Base-by-base conservation (phyloP, 23 tunicate species). In the Halocynthia roretzi region DNA sequence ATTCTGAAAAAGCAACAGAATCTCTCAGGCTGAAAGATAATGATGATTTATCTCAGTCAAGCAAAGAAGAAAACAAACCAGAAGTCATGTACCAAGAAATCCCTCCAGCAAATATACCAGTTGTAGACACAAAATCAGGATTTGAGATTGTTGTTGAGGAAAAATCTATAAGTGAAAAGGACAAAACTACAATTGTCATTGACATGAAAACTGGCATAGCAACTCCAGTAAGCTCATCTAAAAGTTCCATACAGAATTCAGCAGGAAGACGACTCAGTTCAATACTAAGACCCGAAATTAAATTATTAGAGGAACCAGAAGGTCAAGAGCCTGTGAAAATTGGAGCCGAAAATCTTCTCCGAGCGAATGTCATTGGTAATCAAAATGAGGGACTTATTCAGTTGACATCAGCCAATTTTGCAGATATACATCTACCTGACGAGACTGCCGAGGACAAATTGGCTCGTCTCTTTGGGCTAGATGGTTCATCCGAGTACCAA, bases 381-480 rank as follows among this genome's bases (percentile, higher is more conserved):
- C 15, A 10, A 11, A 7, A 15, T 7, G 53, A 56, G 5, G 71
- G 52, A 12, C 10, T 65, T 65, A 48, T 65, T 15, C 22, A 65
- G 22, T 5, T 65, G 31, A 48, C 81, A 10, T 8, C 31, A 8
- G 56, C 19, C 6, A 49, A 40, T 40, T 51, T 64, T 21, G 71
- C 56, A 20, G 73, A 82, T 51, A 74, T 82, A 8, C 55, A 82
- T 12, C 81, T 83, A 48, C 87, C 87, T 2, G 76, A 68, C 6
- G 87, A 83, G 40, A 76, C 87, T 10, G 67, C 87, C 19, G 81
- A 68, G 11, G 87, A 83, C 7, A 83, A 83, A 70, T 18, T 83
- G 76, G 87, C 81, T 48, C 54, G 87, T 48, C 56, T 83, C 77
- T 83, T 83, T 75, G 80, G 80, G 20, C 53, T 62, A 5, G 57